A percentile compares a stretch with the other conserved stretches of the same genome.
These are phyloP conservation scores for Andrena minutula DNA, from an alignment of 2,888 invertebrate genomes.

Conservation along the genomic window DNA sequence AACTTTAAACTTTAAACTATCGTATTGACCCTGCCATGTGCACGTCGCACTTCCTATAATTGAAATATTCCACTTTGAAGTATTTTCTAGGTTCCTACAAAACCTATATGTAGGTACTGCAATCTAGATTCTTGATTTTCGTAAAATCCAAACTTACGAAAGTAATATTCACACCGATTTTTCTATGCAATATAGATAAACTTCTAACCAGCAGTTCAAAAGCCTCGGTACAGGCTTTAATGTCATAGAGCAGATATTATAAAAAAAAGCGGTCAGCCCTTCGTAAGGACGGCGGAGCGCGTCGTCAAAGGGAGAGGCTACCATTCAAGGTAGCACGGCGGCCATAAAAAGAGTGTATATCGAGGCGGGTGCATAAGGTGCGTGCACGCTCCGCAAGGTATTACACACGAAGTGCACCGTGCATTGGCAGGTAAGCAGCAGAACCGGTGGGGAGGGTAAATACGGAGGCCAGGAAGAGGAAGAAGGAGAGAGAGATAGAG, in stretches of 20 bases:
- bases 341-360: constrained; percentile 69
- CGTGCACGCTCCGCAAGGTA: constrained; percentile 63
- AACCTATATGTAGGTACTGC: too few relatives aligned
- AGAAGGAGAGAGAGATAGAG: constrained; percentile 29
- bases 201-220: not conserved
- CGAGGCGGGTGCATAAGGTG: constrained; percentile 70
- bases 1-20: too few relatives aligned
- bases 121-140: not conserved
- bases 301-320: constrained; percentile 63
- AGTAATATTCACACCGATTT: not conserved
- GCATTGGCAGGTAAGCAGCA: constrained; percentile 65
- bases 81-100: too few relatives aligned
- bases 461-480: constrained; percentile 23
- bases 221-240: not conserved
- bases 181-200: not conserved
- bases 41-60: too few relatives aligned
- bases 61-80: too few relatives aligned
- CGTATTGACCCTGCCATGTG: too few relatives aligned
- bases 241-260: constrained; percentile 35
- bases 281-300: constrained; percentile 48
- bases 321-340: constrained; percentile 57
- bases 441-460: constrained; percentile 58
- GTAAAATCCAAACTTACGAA: not conserved
- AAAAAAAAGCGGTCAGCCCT: constrained; percentile 30
- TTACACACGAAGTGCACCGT: constrained; percentile 65